Percentiles rank a stretch among this genome's conserved stretches.
Conservation (phyloP, 1,140 invertebrate species). For the Dendroctonus ponderosae region DNA sequence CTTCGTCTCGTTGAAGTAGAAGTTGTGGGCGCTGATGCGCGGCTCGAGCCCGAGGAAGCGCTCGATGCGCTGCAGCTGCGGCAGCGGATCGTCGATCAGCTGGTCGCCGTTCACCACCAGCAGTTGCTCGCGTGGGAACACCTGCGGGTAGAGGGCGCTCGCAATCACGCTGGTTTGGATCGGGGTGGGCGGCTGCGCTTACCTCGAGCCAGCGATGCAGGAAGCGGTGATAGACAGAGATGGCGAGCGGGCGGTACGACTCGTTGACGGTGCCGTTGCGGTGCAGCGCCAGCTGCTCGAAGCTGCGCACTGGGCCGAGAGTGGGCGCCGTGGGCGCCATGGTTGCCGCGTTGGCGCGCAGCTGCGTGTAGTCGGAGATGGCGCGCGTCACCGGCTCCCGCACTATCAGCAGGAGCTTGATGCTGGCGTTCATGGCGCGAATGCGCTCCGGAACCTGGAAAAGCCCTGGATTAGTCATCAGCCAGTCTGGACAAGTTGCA, state of each 20-base stretch:
- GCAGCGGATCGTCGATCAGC: constrained; percentile 91
- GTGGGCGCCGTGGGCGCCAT: constrained; percentile 56
- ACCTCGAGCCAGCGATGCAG: constrained; percentile 58
- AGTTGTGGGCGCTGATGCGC: constrained; percentile 81
- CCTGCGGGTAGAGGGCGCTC: constrained; percentile 55
- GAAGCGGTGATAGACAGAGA: constrained; percentile 83
- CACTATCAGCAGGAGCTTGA: constrained; percentile 91
- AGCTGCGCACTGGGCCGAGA: constrained; percentile 57
- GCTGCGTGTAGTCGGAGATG: constrained; percentile 94
- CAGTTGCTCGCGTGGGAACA: constrained; percentile 86
- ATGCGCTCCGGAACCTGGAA: constrained; percentile 79
- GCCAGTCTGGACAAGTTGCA: too few relatives aligned
- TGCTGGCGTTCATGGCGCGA: constrained; percentile 87
- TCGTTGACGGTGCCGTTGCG: constrained; percentile 81
- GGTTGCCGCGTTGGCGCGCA: constrained; percentile 72
- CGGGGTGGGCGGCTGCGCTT: too few relatives aligned
- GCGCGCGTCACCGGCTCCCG: constrained; percentile 92
- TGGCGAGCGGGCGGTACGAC: constrained; percentile 68
- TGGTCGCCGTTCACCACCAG: constrained; percentile 94
- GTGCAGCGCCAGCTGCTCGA: constrained; percentile 78
- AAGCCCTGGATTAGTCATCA: too few relatives aligned
- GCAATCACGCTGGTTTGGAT: too few relatives aligned
- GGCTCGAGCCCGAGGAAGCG: constrained; percentile 81
- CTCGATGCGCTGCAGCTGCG: constrained; percentile 84
- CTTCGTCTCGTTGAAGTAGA: constrained; percentile 96